phyloP scores from a whole-genome alignment of 2,797 vertebrate genomes.

The Pogonophryne albipinna region DNA sequence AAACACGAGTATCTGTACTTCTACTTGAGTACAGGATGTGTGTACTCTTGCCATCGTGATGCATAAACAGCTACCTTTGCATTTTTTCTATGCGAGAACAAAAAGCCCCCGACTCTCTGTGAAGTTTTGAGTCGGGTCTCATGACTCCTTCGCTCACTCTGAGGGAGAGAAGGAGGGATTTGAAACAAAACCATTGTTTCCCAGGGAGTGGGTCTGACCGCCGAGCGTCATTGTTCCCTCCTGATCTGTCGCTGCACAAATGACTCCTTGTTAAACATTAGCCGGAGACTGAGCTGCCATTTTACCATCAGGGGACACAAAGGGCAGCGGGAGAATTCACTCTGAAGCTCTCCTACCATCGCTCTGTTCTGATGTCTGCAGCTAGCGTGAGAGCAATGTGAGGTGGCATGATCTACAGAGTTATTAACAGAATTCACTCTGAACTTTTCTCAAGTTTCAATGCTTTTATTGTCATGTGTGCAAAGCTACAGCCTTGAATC shows the following conservation, averaged over 20 bases:
- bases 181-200: constrained; percentile 84
- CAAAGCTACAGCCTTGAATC: too few species aligned
- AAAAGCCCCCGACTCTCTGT: constrained; percentile 45
- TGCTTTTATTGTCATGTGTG: too few species aligned
- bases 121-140: constrained; percentile 67
- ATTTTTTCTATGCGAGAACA: constrained; percentile 47
- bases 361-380: neutral
- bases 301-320: constrained; percentile 71
- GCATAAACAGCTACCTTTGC: constrained; percentile 60
- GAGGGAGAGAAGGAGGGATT: constrained; percentile 71
- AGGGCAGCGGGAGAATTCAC: constrained; percentile 31
- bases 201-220: constrained; percentile 77
- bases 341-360: constrained; percentile 10
- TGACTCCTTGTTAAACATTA: constrained; percentile 85
- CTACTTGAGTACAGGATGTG: too few species aligned
- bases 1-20: too few species aligned
- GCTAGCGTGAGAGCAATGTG: too few species aligned
- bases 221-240: constrained; percentile 82
- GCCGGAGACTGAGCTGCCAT: constrained; percentile 74
- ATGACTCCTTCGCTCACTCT: constrained; percentile 81
- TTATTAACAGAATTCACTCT: too few species aligned
- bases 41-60: neutral
- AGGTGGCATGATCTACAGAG: too few species aligned
- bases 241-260: constrained; percentile 85
- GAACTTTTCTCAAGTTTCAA: too few species aligned